These are phyloP conservation scores for Carterocephalus palaemon DNA, from an alignment of 2,888 invertebrate species.

Conservation along the genomic window DNA sequence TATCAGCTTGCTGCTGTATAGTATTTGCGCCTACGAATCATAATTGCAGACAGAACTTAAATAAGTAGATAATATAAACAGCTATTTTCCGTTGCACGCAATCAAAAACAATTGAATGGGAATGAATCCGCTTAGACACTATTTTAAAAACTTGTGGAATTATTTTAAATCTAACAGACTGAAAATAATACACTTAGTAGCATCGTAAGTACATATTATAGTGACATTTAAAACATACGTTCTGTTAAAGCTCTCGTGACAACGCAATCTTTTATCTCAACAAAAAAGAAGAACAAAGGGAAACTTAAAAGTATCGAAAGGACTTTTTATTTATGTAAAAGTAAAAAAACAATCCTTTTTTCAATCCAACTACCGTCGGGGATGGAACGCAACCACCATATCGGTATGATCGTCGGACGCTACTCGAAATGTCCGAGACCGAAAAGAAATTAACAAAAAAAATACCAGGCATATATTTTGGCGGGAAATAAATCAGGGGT, in stretches of 20 bases:
- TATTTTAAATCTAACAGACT: no score
- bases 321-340: slow-evolving; percentile 58
- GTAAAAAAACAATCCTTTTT: slow-evolving; percentile 52
- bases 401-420: slow-evolving; percentile 71
- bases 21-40: slow-evolving; percentile 11
- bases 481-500: slow-evolving; percentile 74
- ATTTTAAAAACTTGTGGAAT: no score
- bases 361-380: slow-evolving; percentile 70
- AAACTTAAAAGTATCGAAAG: slow-evolving; percentile 47
- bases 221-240: slow-evolving; percentile 17
- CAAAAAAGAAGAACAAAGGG: slow-evolving; percentile 46
- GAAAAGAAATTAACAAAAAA: slow-evolving; percentile 50
- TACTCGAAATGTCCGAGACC: slow-evolving; percentile 71
- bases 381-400: slow-evolving; percentile 66
- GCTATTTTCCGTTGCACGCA: not conserved
- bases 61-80: not conserved
- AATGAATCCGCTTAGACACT: no score
- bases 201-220: no score
- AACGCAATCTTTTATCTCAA: slow-evolving; percentile 58
- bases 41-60: slow-evolving; percentile 2
- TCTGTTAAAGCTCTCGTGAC: slow-evolving; percentile 39
- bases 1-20: slow-evolving; percentile 8
- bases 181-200: no score
- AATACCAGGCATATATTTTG: slow-evolving; percentile 71
- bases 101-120: not conserved